Evolutionary conservation across 2,888 invertebrate genomes (phyloP), one percentile per base, ranked within the genome.

Genomic region (Pedicia rivosa): DNA sequence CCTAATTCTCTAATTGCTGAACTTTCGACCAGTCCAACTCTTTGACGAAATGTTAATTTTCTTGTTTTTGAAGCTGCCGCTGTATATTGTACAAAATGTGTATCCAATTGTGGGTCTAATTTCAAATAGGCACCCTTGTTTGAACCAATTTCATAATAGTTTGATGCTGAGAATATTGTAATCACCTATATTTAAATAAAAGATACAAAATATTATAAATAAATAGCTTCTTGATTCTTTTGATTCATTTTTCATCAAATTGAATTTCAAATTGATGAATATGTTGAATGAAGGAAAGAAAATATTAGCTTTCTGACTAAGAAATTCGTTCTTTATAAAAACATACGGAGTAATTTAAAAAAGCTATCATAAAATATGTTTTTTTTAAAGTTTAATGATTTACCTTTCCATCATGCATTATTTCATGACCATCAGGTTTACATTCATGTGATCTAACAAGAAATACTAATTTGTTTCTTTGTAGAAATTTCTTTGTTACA

Each of bases 151-250:
- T 91, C 91, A 62, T 94, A 94, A 60, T 94, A 94, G 62, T 91
- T 92, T n/a, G 92, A 92, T 3, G 92, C 92, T 2, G 92, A 92
- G 63, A 94, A 94, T 47, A 94, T 81, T 29, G 92, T 92, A 50
- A 94, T 74, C 36, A 88, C 83, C 87, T 87, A 61, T 2, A 25
- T n/a, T n/a, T 20, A 38, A 25, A 29, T 10, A 19, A 24, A 20
- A 12, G 15, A 40, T 29, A 10, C 3, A 17, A 31, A 16, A 16
- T 7, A 16, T 16, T 31, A 27, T 7, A 2, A 27, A 12, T 27
- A 12, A 12, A 7, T 20, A 20, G 8, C 8, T 20, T 20, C 10
- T 27, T 3, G 6, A 3, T 4, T 12, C 12, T 6, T 20, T 27
- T 13, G 12, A 4, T 12, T 12, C 4, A 7, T n/a, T n/a, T n/a